Conservation (phyloP, 2,113 vertebrate species). For the Tyrannus savana region DNA sequence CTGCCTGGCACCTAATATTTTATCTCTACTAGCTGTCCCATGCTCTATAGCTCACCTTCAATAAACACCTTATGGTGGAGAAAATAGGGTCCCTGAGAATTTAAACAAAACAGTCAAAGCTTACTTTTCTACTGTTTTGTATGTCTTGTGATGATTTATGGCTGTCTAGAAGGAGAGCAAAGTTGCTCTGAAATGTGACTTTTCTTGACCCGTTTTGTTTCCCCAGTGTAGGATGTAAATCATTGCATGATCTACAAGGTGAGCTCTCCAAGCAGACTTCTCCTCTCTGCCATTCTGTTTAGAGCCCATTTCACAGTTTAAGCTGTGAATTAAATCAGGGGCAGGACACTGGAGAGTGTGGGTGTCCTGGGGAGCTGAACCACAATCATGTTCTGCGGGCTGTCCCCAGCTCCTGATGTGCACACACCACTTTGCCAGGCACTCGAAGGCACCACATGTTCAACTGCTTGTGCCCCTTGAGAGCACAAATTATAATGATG, state of each 20-base stretch:
- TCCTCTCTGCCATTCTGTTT: background rate
- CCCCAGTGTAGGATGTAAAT: fast-evolving
- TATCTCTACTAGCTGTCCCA: background rate
- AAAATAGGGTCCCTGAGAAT: background rate
- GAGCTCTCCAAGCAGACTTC: background rate
- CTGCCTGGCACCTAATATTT: background rate
- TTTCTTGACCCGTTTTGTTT: background rate
- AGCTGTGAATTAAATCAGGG: background rate
- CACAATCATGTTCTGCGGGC: fast-evolving
- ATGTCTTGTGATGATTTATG: background rate
- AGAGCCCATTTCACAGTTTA: background rate
- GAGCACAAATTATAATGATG: background rate
- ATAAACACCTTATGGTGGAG: background rate
- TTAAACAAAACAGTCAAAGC: background rate
- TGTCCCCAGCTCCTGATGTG: fast-evolving
- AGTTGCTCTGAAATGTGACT: background rate
- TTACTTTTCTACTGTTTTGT: background rate
- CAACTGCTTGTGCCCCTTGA: background rate
- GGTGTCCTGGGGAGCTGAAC: fast-evolving
- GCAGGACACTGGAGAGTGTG: background rate
- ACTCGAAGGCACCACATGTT: background rate
- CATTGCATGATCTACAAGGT: background rate
- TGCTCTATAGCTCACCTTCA: background rate
- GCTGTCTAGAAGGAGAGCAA: background rate
- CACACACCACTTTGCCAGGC: background rate